Evolutionary conservation across 2,797 vertebrate species (phyloP), one percentile per base, ranked within the genome.

Genomic region (Paratrypauchen microcephalus): DNA sequence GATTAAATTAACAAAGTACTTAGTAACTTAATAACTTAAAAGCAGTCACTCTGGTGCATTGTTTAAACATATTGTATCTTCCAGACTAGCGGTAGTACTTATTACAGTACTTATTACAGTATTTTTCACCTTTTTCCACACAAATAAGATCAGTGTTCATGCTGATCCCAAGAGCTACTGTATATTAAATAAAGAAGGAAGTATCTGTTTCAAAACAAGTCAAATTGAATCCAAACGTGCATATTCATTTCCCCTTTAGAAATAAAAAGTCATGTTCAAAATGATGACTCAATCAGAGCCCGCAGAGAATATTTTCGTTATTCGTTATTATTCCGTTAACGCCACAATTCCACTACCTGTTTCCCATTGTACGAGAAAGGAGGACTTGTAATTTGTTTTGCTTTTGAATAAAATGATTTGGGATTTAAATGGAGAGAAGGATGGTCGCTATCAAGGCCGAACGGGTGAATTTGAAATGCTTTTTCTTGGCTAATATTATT

Each of bases 351-450:
- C 58, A 36, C 19, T 32, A n/a, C 19, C 28, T 1, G 4, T 19
- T 60, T 60, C 1, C 13, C 18, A 1, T 36, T 19, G 54, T 58
- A 60, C 30, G 19, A 21, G 41, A 47, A 4, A 47, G 61, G 12
- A 1, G 39, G 70, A 81, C 59, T 72, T 83, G 87, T 88, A 81
- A 75, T 32, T 70, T 82, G 50, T 72, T 73, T 64, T 55, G 52
- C 61, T 16, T 64, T 64, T 26, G 23, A 64, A 39, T 64, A 24
- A 45, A 64, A 24, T 3, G 5, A 48, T 48, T 64, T 48, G 41
- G 61, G 61, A 64, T 64, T 64, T 47, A 26, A 47, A 23, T 16
- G 39, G 21, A 47, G 13, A 70, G 74, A 76, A 52, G n/a, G 61
- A 61, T 39, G 71, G 65, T 69, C 63, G 70, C 36, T n/a, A 71